Evolutionary conservation across 1,140 invertebrate species (phyloP).

Genomic region (Drosophila sp.): DNA sequence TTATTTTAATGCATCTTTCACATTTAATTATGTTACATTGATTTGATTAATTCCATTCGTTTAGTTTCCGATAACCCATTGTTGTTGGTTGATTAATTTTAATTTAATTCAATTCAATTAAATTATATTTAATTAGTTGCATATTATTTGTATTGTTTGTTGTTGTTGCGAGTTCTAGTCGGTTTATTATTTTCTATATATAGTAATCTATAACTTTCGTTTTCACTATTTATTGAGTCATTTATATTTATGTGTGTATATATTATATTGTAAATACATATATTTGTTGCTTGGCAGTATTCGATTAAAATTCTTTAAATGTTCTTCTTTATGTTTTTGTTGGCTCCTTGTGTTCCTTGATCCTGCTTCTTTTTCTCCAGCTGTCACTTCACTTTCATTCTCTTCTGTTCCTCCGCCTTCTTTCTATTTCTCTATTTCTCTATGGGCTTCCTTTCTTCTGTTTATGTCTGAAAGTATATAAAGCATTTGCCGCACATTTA

Average conservation of each 20-base stretch:
- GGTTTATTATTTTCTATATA: constrained; percentile 21
- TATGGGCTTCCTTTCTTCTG: background rate
- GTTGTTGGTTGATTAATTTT: background rate
- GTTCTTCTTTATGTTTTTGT: constrained; percentile 41
- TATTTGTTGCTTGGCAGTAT: constrained; percentile 72
- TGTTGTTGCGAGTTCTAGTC: constrained; percentile 26
- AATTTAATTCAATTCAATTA: constrained; percentile 10
- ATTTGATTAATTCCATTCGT: constrained; percentile 1
- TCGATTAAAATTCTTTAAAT: constrained; percentile 80
- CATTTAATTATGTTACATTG: constrained; percentile 1
- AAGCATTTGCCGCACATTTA: constrained; percentile 49
- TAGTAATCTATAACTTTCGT: constrained; percentile 16
- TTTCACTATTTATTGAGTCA: constrained; percentile 21
- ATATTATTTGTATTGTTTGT: constrained; percentile 18
- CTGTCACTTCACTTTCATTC: background rate
- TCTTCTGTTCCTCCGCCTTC: background rate
- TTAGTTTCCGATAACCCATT: constrained; percentile 20
- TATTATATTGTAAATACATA: constrained; percentile 46
- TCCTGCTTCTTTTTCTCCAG: background rate
- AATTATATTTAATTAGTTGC: constrained; percentile 13
- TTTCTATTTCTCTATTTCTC: background rate
- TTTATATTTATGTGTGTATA: constrained; percentile 23
- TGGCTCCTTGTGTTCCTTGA: constrained; percentile 13
- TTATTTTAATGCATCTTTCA: constrained; percentile 27
- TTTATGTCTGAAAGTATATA: constrained; percentile 24